phyloP scores from a whole-genome alignment of 2,113 vertebrate genomes.

The Recurvirostra avosetta region DNA sequence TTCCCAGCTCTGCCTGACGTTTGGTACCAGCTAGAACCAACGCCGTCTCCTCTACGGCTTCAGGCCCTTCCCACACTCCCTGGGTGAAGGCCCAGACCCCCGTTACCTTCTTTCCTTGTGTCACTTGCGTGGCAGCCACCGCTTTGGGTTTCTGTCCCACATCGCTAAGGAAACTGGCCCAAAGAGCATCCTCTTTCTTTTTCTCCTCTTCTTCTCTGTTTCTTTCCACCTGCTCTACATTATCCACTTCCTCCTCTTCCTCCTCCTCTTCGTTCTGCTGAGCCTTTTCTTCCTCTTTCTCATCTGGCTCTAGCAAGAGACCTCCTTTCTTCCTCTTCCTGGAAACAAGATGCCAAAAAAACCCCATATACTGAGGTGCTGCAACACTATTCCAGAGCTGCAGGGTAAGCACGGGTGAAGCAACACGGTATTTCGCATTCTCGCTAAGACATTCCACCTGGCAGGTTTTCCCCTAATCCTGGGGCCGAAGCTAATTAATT shows the following conservation, averaged over 20 bases:
- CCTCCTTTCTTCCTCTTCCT: constrained; percentile 86
- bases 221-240: not conserved
- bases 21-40: not conserved
- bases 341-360: not conserved
- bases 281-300: constrained; percentile 10
- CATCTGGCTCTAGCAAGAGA: constrained; percentile 69
- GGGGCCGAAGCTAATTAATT: too few species aligned
- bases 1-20: not conserved
- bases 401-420: rapidly evolving
- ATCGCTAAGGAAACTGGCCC: constrained; percentile 94
- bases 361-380: not conserved
- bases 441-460: too few species aligned
- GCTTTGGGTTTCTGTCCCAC: constrained; percentile 83
- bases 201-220: constrained; percentile 63
- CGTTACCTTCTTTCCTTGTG: constrained; percentile 14
- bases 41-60: rapidly evolving
- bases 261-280: constrained; percentile 31
- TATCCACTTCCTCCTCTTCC: constrained; percentile 22
- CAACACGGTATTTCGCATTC: rapidly evolving
- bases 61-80: not conserved
- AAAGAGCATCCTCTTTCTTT: constrained; percentile 91
- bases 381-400: not conserved
- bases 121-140: not conserved
- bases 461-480: not conserved
- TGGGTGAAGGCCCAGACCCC: not conserved